Base-by-base conservation (phyloP, 2,888 invertebrate species). In the Eudasyphora cyanicolor region DNA sequence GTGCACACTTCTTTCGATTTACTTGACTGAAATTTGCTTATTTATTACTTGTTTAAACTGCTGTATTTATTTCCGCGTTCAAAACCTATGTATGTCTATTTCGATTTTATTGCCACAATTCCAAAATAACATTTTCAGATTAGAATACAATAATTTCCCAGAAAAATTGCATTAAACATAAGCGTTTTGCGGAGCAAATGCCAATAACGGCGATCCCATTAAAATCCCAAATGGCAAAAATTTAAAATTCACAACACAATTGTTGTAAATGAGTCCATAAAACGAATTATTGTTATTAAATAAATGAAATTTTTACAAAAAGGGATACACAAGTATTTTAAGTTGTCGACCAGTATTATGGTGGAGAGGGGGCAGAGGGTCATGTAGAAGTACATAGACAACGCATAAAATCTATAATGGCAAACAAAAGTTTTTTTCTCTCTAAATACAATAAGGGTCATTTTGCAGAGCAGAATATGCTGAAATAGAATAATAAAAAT, bases 241-340 rank as follows among this genome's bases (percentile, higher is more conserved):
- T 57, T 57, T 10, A 12, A 57, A 57, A 57, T 57, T 57, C 27
- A 14, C 57, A 24, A 27, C 27, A 57, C 57, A 57, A 57, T 57
- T 57, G 57, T 57, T 57, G 57, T 24, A 27, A 57, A 24, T 14
- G 24, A 27, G 57, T 57, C 57, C 57, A 57, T 57, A n/a, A 49
- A 62, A 64, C 5, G 49, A 42, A 76, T 76, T 76, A 49, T 51
- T 76, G 51, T 76, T 64, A 64, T 64, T 76, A 67, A 76, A 57
- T 27, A 57, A 57, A 57, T 24, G 57, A 27, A 57, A 14, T 57
- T 14, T 24, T 57, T 57, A 27, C 27, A 32, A 38, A 38, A 38
- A 38, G 38, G 38, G 38, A 38, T 12, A 38, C 8, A 38, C n/a
- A n/a, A 45, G 6, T n/a, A 45, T 12, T 45, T 45, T 45, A 45